Conservation (phyloP, 2,797 vertebrate species). For the Semaprochilodus insignis region DNA sequence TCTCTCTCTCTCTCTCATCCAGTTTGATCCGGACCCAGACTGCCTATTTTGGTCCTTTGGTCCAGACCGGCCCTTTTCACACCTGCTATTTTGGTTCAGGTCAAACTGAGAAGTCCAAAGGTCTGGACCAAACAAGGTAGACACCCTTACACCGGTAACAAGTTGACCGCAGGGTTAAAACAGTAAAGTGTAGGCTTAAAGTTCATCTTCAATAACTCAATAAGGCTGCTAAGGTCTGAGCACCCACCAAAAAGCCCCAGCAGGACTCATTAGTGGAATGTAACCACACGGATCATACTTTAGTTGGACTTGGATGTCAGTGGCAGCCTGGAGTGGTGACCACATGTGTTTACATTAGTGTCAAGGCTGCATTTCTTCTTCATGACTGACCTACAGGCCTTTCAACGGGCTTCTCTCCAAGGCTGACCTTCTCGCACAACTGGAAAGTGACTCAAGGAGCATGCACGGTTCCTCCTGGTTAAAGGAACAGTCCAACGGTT, state of each 20-base stretch:
- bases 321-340: not conserved
- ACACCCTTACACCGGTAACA: no score
- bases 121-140: no score
- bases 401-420: not conserved
- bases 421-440: not conserved
- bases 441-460: not conserved
- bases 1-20: no score
- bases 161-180: no score
- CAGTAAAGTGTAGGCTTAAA: no score
- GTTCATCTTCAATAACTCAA: not conserved
- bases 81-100: no score
- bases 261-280: not conserved
- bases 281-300: not conserved
- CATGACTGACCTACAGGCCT: not conserved
- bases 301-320: not conserved
- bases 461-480: no score
- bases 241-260: not conserved
- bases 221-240: not conserved
- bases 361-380: conserved; percentile 20
- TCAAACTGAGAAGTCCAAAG: no score
- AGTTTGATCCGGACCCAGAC: no score
- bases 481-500: no score
- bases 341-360: conserved; percentile 11
- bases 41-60: no score
- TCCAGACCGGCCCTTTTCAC: no score